These are phyloP conservation scores for Aspidiotus rigidus DNA, from an alignment of 2,888 invertebrate genomes.

Conservation along the genomic window DNA sequence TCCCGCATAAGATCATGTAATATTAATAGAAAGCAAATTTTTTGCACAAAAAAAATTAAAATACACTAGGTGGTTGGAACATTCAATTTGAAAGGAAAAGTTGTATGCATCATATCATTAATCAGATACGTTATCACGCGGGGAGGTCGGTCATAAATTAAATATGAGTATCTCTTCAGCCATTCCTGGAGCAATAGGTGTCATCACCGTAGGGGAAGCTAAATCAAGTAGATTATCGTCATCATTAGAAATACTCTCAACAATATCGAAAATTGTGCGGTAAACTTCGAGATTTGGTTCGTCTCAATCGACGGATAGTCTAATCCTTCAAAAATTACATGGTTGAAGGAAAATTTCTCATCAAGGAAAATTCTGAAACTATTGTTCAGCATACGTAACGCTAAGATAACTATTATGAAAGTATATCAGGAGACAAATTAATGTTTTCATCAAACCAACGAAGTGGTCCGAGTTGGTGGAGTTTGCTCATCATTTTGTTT, in stretches of 20 bases:
- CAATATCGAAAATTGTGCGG: neutral
- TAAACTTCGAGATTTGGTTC: neutral
- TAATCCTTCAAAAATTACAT: neutral
- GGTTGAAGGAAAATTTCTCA: neutral
- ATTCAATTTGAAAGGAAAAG: neutral
- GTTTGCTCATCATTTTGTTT: neutral
- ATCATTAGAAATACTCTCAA: neutral
- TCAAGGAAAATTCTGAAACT: neutral
- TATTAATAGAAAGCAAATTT: neutral
- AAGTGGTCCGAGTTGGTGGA: constrained; percentile 24
- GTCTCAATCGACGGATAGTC: neutral
- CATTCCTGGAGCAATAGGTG: constrained; percentile 21
- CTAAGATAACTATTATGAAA: neutral
- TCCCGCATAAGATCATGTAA: no score
- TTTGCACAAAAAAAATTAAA: neutral
- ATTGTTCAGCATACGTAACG: neutral
- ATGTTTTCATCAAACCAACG: constrained; percentile 3
- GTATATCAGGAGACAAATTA: neutral
- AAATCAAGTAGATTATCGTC: neutral
- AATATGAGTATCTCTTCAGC: constrained; percentile 17
- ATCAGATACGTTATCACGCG: no score
- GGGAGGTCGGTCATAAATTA: no score
- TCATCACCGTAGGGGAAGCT: constrained; percentile 11
- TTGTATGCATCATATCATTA: neutral
- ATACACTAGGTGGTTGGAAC: neutral